These are phyloP conservation scores for Xylota sylvarum DNA, from an alignment of 2,888 invertebrate genomes.

Conservation along the genomic window DNA sequence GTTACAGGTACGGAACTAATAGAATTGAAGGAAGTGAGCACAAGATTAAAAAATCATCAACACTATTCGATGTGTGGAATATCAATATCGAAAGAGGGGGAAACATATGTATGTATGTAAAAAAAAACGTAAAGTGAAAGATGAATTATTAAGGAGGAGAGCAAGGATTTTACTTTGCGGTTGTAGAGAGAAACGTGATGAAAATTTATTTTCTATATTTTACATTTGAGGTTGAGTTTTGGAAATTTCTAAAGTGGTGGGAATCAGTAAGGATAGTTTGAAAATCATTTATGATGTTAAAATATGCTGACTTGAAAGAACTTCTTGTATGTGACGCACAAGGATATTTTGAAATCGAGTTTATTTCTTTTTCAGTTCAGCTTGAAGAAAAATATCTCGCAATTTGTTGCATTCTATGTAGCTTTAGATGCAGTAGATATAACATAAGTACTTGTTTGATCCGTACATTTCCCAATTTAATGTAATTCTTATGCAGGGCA, in stretches of 20 bases:
- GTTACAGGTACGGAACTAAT: conserved; percentile 69
- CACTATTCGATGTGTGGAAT: conserved; percentile 70
- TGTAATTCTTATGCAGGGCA: too few relatives aligned
- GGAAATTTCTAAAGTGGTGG: conserved; percentile 6
- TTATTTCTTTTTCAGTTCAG: too few relatives aligned
- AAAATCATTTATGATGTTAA: neutral
- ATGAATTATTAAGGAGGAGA: conserved; percentile 72
- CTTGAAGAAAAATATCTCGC: too few relatives aligned
- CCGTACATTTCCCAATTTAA: too few relatives aligned
- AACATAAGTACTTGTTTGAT: too few relatives aligned
- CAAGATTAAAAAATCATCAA: conserved; percentile 70
- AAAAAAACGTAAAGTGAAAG: conserved; percentile 48
- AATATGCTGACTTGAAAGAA: neutral
- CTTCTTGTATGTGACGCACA: neutral
- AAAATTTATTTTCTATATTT: conserved; percentile 49
- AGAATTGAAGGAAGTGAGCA: conserved; percentile 51
- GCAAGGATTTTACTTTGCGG: conserved; percentile 74
- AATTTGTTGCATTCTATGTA: too few relatives aligned
- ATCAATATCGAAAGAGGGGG: conserved; percentile 44
- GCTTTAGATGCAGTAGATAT: too few relatives aligned
- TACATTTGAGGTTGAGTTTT: conserved; percentile 18
- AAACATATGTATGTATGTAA: neutral
- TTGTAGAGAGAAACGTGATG: conserved; percentile 60
- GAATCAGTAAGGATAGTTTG: conserved; percentile 4
- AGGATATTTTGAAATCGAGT: too few relatives aligned